These are phyloP conservation scores for Pluvianellus socialis DNA, from an alignment of 2,113 vertebrate species.

Conservation along the genomic window DNA sequence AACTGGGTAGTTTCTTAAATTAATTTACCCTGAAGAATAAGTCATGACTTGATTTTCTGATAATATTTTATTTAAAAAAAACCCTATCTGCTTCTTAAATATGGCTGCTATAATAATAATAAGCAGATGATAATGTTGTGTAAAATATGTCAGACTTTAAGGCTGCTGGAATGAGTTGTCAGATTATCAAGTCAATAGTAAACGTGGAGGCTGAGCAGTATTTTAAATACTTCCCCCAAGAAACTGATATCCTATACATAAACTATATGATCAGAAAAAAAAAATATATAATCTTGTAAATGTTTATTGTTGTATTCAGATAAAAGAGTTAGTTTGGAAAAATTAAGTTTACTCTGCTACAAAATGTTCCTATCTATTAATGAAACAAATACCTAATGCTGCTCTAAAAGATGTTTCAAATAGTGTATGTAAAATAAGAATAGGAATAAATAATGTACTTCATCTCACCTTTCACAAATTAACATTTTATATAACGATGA, in stretches of 20 bases:
- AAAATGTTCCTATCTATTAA: constrained; percentile 66
- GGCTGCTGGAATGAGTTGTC: constrained; percentile 81
- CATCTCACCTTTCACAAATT: constrained; percentile 79
- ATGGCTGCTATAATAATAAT: constrained; percentile 85
- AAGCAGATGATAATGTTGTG: constrained; percentile 80
- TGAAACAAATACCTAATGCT: constrained; percentile 71
- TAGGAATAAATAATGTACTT: constrained; percentile 73
- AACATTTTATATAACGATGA: constrained; percentile 76
- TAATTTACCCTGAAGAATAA: constrained; percentile 82
- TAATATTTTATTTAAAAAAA: constrained; percentile 82
- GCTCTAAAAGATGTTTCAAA: constrained; percentile 75
- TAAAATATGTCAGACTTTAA: constrained; percentile 79
- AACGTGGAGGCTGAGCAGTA: constrained; percentile 73
- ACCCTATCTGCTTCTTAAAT: constrained; percentile 80
- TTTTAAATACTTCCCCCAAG: constrained; percentile 69
- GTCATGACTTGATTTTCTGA: constrained; percentile 84
- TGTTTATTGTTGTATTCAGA: constrained; percentile 72
- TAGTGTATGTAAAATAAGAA: constrained; percentile 77
- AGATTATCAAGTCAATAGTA: constrained; percentile 75
- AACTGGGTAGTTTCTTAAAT: constrained; percentile 82
- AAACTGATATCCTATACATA: constrained; percentile 59
- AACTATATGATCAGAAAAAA: constrained; percentile 70
- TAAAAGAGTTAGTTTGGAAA: constrained; percentile 65
- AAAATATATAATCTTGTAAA: constrained; percentile 67
- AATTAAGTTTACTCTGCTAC: constrained; percentile 68